Evolutionary conservation across 2,113 vertebrate species (phyloP), one percentile per base, ranked within the genome.

Genomic region (Myotis lucifugus): DNA sequence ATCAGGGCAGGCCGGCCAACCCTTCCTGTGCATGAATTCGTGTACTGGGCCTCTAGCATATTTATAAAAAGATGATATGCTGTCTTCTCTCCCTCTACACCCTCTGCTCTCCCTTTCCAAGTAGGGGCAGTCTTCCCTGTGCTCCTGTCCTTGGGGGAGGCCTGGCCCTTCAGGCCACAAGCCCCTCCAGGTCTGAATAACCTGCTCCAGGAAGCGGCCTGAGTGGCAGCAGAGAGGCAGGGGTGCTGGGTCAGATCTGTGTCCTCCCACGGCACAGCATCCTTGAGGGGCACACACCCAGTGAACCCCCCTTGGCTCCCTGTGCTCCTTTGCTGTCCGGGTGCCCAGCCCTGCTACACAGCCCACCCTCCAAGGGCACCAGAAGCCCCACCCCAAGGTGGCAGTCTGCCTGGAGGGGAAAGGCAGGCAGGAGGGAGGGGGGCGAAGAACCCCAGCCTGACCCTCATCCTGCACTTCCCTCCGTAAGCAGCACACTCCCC

Each of bases 221-320:
- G 64, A 32, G 6, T 0, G 3, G 48, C 50, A 42, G 18, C 34
- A 18, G 9, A 56, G 50, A 74, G 74, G 54, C 40, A 37, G 64
- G 34, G 10, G 29, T 6, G 4, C 7, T 46, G 56, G 29, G 32
- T 72, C 70, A 19, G 15, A 19, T 2, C 23, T 93, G 64, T 17
- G 59, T 64, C 67, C 59, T 46, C 37, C 56, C 12, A 8, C 23
- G 52, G 54, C 32, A 10, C 67, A 0, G 13, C 56, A 37, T 34
- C 54, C 74, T 48, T 37, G 42, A 73, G 61, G 19, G 8, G 0
- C 23, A 6, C 10, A 37, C 21, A 34, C 10, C 3, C 17, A 54
- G 64, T 1, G 34, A 19, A 3, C 46, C 54, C 0, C 1, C 10
- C 40, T 32, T 3, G 8, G 7, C 18, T n/a, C 14, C 0, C 9